A percentile compares a stretch with the other conserved stretches of the same genome.
Conservation (phyloP, 2,888 invertebrate genomes). For the Chouioia cunea region DNA sequence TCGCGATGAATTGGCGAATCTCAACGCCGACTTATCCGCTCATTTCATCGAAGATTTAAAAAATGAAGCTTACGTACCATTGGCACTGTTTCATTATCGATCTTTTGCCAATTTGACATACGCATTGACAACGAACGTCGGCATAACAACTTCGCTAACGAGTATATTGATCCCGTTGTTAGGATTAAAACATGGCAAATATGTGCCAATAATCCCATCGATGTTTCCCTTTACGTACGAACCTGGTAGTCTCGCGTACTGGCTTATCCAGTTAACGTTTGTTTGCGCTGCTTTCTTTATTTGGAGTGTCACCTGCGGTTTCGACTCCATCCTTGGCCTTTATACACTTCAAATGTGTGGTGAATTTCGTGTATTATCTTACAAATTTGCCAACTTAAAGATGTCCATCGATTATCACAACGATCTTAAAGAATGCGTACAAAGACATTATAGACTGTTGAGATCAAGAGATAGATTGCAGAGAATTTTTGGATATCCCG, state of each 20-base stretch:
- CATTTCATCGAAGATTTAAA: background rate
- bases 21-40: background rate
- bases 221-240: slow-evolving; percentile 23
- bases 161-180: background rate
- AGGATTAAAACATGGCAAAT: slow-evolving; percentile 8
- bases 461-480: slow-evolving; percentile 48
- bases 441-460: slow-evolving; percentile 45
- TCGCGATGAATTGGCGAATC: background rate
- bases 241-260: slow-evolving; percentile 16
- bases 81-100: background rate
- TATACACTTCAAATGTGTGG: slow-evolving; percentile 53
- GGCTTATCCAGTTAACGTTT: background rate
- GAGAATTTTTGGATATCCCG: slow-evolving; percentile 51
- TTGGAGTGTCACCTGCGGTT: slow-evolving; percentile 35
- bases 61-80: background rate
- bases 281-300: background rate
- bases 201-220: background rate
- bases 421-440: slow-evolving; percentile 33
- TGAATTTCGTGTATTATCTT: slow-evolving; percentile 49
- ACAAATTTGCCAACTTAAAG: slow-evolving; percentile 38
- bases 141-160: background rate
- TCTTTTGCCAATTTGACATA: background rate
- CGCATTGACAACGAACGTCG: background rate
- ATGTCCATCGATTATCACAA: background rate
- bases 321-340: slow-evolving; percentile 53